Evolutionary conservation across 2,113 vertebrate species (phyloP), one percentile per base, ranked within the genome.

Genomic region (Carassius carassius): DNA sequence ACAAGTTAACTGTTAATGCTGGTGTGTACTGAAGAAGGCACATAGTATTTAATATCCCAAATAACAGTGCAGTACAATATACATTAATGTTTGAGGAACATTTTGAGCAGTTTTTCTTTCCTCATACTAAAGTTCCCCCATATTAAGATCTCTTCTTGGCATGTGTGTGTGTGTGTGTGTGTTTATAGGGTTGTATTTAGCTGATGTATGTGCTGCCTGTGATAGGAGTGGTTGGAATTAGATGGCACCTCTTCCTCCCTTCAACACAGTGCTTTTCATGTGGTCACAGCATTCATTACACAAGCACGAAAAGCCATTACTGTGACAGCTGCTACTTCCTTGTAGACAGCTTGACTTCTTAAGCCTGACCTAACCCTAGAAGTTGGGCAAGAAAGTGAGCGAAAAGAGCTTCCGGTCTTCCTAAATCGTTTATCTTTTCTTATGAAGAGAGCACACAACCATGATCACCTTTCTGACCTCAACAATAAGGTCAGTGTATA

Each of bases 161-260:
- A 87, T 21, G 29, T 14, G 35, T 91, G 74, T 29, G 29, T 29
- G 29, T 29, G 29, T 44, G 41, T 47, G 44, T 93, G 93, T 94
- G 91, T 93, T 89, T 91, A 85, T 81, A 88, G 90, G 87, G 92
- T 91, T 88, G 58, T 54, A 89, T 75, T 86, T 90, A 41, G 41
- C 41, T 41, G 41, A 41, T 41, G 41, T 41, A 21, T 62, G 79
- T 56, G 49, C 72, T 82, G 69, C 19, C 91, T 90, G 92, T 93
- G 93, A 93, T 41, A 41, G 91, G 88, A 94, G 90, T 90, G 83
- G 11, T 69, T 90, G 88, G 91, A 95, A 93, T 93, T 92, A 93
- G 92, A 91, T 76, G 0, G 72, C 84, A 85, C 84, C 86, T 89
- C 90, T 87, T 92, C 87, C 88, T 90, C 86, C 79, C 87, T 90